Evolutionary conservation across 2,888 invertebrate genomes (phyloP), one percentile per base, ranked within the genome.

Genomic region (Eledona agricola): DNA sequence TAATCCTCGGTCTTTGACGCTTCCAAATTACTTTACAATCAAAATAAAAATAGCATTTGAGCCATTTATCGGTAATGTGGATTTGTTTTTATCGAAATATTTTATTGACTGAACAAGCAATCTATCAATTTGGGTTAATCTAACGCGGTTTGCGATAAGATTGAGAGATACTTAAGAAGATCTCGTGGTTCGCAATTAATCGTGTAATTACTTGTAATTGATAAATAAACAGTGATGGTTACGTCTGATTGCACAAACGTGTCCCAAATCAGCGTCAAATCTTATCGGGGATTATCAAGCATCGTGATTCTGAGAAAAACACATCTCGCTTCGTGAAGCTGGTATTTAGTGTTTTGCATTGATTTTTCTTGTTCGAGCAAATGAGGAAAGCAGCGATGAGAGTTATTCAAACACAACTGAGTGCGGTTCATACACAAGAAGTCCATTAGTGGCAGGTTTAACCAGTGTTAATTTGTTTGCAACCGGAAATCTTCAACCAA

Each of bases 181-280:
- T 34, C 42, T 40, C 13, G 12, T 61, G 58, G 54, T 51, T 38
- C 11, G n/a, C 34, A 28, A 52, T 40, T 56, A 62, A 60, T 62
- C 62, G 31, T 59, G 60, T 60, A 62, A 62, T 62, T 62, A 55
- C 45, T 26, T 17, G 37, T 62, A 62, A 62, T 62, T 58, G 58
- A 51, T 46, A 57, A 43, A 55, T 58, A 58, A 57, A 57, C 51
- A 42, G 29, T 29, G 19, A 28, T 40, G 3, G 9, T 13, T 16
- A 28, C n/a, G 22, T n/a, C 2, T 20, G 29, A 31, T 42, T 42
- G 22, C 42, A 31, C 28, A 29, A 42, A 31, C 26, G 5, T 28
- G 28, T 2, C 9, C n/a, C n/a, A n/a, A n/a, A n/a, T n/a, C n/a
- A n/a, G n/a, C n/a, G n/a, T n/a, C n/a, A n/a, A n/a, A n/a, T n/a